phyloP scores from a whole-genome alignment of 1,140 invertebrate genomes.

The Trachymyrmex cornetzi region DNA sequence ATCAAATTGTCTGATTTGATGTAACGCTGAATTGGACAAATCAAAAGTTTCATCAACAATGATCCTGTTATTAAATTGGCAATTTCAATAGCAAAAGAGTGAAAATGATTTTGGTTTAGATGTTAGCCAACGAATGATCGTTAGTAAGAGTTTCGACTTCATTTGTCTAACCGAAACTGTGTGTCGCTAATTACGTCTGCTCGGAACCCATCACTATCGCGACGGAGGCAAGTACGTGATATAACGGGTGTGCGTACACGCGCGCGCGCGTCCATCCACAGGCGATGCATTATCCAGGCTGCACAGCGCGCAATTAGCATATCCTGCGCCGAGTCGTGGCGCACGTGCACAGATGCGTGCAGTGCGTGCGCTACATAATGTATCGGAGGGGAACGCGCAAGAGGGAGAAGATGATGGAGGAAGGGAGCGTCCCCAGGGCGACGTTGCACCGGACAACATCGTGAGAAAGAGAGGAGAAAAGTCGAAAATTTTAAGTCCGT shows the following conservation, averaged over 20 bases:
- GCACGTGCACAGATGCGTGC: slow-evolving; percentile 63
- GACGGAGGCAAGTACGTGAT: slow-evolving; percentile 16
- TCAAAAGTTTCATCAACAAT: too few species aligned
- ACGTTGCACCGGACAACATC: slow-evolving; percentile 21
- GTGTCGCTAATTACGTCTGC: slow-evolving; percentile 32
- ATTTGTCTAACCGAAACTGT: slow-evolving; percentile 22
- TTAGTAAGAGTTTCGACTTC: neutral
- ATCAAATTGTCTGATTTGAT: too few species aligned
- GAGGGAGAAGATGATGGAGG: slow-evolving; percentile 19
- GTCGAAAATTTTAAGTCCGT: slow-evolving; percentile 5
- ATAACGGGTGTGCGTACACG: slow-evolving; percentile 36
- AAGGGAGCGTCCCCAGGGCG: slow-evolving; percentile 29
- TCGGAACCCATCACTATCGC: neutral
- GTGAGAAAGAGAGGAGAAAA: slow-evolving; percentile 17
- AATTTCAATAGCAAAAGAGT: too few species aligned
- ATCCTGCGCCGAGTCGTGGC: slow-evolving; percentile 58
- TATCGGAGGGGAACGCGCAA: slow-evolving; percentile 33
- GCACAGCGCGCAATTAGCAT: slow-evolving; percentile 69
- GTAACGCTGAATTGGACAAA: too few species aligned
- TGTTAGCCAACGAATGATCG: too few species aligned
- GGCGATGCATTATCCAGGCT: slow-evolving; percentile 45
- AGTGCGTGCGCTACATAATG: slow-evolving; percentile 63
- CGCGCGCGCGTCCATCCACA: neutral
- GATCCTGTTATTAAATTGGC: too few species aligned
- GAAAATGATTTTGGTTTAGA: too few species aligned